These are phyloP conservation scores for Pomacea canaliculata DNA, from an alignment of 2,888 invertebrate species.

Conservation along the genomic window DNA sequence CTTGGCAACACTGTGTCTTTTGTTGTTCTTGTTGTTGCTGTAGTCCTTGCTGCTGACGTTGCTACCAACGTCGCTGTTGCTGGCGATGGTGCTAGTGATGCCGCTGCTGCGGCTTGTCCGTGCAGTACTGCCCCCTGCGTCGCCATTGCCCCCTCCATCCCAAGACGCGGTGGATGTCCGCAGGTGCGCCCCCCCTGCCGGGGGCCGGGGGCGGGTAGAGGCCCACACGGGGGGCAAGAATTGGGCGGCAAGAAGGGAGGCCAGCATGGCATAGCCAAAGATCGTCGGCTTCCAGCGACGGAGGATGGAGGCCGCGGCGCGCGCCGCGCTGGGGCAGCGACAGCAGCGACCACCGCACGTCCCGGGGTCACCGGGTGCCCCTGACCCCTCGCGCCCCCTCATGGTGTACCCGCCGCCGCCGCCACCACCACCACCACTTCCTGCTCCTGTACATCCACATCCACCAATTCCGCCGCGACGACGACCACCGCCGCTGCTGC, in stretches of 20 bases:
- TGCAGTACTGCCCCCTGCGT: background rate
- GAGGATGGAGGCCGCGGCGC: conserved; percentile 3
- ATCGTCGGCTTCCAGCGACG: conserved; percentile 20
- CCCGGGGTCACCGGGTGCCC: background rate
- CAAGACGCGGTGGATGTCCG: background rate
- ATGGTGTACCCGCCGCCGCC: conserved; percentile 6
- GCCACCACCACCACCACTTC: conserved; percentile 1
- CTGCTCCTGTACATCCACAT: background rate
- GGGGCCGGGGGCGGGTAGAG: conserved; percentile 9
- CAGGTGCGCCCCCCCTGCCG: background rate
- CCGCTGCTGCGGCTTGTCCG: background rate
- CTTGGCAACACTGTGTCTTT: no score
- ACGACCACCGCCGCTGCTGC: background rate
- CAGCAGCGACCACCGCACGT: conserved; percentile 14
- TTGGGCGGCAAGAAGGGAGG: conserved; percentile 18
- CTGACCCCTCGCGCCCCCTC: conserved; percentile 17
- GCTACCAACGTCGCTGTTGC: background rate
- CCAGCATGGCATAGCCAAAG: conserved; percentile 24
- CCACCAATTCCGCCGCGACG: background rate
- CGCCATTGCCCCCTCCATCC: conserved; percentile 9
- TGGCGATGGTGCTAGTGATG: background rate
- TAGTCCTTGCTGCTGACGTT: background rate
- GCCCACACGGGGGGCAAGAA: conserved; percentile 22
- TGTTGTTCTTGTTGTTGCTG: conserved; percentile 9
- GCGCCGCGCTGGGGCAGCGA: conserved; percentile 2